Conservation (phyloP, 2,113 vertebrate genomes). For the Puntigrus tetrazona region DNA sequence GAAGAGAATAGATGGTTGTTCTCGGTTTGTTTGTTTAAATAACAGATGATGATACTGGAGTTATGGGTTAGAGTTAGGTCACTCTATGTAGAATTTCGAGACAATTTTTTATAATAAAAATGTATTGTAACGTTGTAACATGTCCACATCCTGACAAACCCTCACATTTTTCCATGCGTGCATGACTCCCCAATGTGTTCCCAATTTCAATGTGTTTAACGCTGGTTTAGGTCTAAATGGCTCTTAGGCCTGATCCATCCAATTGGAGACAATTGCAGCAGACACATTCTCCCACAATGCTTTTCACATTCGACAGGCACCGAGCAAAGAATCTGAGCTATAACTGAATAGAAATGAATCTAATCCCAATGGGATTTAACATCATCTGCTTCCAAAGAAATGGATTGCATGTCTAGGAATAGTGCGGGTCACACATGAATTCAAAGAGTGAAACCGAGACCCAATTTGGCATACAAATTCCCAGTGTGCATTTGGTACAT, state of each 20-base stretch:
- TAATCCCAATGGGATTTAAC: conserved; percentile 24
- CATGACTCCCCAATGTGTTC: not conserved
- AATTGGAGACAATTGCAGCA: not conserved
- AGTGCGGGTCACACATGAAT: not conserved
- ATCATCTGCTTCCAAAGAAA: conserved; percentile 16
- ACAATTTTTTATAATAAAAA: not conserved
- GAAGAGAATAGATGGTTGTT: conserved; percentile 8
- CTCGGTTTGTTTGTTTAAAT: not conserved
- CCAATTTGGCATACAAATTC: not conserved
- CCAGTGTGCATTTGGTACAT: not conserved
- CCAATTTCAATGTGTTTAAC: conserved; percentile 19
- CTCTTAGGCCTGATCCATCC: not conserved
- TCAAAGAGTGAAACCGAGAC: not conserved
- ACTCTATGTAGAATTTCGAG: not conserved
- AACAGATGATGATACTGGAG: not conserved
- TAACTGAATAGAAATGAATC: conserved; percentile 11
- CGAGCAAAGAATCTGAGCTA: not conserved
- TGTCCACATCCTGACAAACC: not conserved
- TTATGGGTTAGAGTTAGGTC: not conserved
- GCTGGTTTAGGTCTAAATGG: not conserved
- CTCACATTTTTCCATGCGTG: not conserved
- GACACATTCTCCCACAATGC: conserved; percentile 7
- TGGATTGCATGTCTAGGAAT: not conserved
- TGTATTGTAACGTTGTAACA: not conserved
- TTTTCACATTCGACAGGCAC: conserved; percentile 15